These are phyloP conservation scores for Corydoras sp. DNA, from an alignment of 2,113 vertebrate genomes.

Conservation along the genomic window DNA sequence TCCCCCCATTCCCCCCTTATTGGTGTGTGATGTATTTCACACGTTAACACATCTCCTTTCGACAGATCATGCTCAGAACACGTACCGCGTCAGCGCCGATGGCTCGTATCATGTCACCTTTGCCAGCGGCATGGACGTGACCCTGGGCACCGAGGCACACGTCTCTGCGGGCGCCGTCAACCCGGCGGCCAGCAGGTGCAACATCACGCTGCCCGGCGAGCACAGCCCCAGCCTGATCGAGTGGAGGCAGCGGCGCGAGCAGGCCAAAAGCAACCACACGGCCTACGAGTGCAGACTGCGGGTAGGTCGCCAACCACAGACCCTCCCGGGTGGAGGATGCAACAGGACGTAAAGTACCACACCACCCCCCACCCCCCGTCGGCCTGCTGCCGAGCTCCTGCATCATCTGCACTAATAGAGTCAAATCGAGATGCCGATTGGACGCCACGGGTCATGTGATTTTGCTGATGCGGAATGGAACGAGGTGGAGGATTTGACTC, in stretches of 20 bases:
- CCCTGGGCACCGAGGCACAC: constrained; percentile 82
- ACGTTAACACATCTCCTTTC: constrained; percentile 9
- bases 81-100: constrained; percentile 84
- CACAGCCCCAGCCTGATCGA: constrained; percentile 88
- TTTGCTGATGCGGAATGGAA: no score
- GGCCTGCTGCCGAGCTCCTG: no score
- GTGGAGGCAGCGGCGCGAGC: constrained; percentile 89
- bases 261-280: constrained; percentile 86
- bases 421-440: no score
- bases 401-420: no score
- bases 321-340: background rate
- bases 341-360: background rate
- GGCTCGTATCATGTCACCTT: constrained; percentile 85
- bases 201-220: constrained; percentile 89
- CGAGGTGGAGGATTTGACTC: background rate
- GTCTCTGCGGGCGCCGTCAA: constrained; percentile 77
- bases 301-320: constrained; percentile 61
- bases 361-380: no score
- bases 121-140: constrained; percentile 91
- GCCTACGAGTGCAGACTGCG: constrained; percentile 85
- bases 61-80: constrained; percentile 86
- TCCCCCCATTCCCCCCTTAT: background rate
- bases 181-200: constrained; percentile 85
- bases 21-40: background rate
- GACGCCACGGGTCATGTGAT: no score